Evolutionary conservation across 2,113 vertebrate genomes (phyloP).

Genomic region (Labeo rohita): DNA sequence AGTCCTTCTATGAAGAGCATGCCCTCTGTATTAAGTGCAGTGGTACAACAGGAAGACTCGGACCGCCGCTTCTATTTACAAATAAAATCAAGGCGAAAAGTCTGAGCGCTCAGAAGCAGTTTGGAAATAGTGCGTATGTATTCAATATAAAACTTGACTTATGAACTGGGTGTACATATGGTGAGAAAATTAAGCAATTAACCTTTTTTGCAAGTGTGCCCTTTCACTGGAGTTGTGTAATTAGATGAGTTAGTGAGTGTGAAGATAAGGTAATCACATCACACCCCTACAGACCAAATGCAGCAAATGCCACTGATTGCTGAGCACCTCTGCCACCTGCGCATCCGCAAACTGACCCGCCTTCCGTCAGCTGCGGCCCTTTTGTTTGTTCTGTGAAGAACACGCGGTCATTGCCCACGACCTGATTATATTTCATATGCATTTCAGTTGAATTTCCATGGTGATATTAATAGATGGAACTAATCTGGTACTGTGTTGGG

Average conservation of each 20-base stretch:
- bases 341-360: neutral
- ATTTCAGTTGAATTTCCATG: neutral
- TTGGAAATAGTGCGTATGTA: neutral
- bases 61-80: neutral
- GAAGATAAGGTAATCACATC: conserved; percentile 42
- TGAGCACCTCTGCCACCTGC: conserved; percentile 9
- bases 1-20: conserved; percentile 70
- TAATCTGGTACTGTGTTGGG: neutral
- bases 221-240: conserved; percentile 42
- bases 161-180: conserved; percentile 52
- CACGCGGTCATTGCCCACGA: neutral
- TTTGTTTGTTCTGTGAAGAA: neutral
- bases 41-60: neutral
- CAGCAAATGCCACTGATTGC: conserved; percentile 4
- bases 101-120: neutral
- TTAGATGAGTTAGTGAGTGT: conserved; percentile 56
- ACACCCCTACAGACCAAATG: conserved; percentile 22
- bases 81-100: neutral
- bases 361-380: neutral
- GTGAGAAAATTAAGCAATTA: conserved; percentile 60
- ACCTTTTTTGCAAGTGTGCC: conserved; percentile 51
- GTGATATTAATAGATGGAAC: neutral
- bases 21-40: conserved; percentile 17
- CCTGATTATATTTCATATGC: neutral
- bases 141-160: conserved; percentile 43